Evolutionary conservation across 2,888 invertebrate species (phyloP).

Genomic region (Eucera pruinosa): DNA sequence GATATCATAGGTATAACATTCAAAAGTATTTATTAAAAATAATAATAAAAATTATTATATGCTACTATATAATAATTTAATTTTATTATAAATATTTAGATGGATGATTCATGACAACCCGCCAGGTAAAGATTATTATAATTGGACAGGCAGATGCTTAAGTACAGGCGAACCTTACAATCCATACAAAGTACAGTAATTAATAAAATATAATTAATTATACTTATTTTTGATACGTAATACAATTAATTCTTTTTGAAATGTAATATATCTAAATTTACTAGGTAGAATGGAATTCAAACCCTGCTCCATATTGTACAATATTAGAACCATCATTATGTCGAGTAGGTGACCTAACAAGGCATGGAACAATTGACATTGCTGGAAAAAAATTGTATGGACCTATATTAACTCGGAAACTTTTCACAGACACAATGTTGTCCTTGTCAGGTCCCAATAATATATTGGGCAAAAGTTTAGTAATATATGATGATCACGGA

Average conservation of each 20-base stretch:
- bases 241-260: not conserved
- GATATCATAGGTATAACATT: slow-evolving; percentile 86
- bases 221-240: not conserved
- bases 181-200: slow-evolving; percentile 88
- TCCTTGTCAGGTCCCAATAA: slow-evolving; percentile 91
- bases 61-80: not conserved
- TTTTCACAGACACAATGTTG: slow-evolving; percentile 92
- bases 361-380: slow-evolving; percentile 90
- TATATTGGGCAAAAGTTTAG: slow-evolving; percentile 92
- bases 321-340: slow-evolving; percentile 87
- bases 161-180: slow-evolving; percentile 92
- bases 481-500: slow-evolving; percentile 94
- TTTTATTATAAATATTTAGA: slow-evolving; percentile 80
- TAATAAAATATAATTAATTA: slow-evolving; percentile 11
- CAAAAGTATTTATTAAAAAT: slow-evolving; percentile 1
- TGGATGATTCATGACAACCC: slow-evolving; percentile 93
- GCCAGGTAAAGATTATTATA: slow-evolving; percentile 94
- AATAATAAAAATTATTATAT: not conserved
- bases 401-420: slow-evolving; percentile 88
- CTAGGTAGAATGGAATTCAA: slow-evolving; percentile 87
- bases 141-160: slow-evolving; percentile 94
- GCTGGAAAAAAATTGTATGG: slow-evolving; percentile 90
- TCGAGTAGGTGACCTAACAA: slow-evolving; percentile 91
- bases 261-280: slow-evolving; percentile 17
- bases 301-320: slow-evolving; percentile 87